Conservation (phyloP, 2,888 invertebrate genomes). For the Tenthredo livida region DNA sequence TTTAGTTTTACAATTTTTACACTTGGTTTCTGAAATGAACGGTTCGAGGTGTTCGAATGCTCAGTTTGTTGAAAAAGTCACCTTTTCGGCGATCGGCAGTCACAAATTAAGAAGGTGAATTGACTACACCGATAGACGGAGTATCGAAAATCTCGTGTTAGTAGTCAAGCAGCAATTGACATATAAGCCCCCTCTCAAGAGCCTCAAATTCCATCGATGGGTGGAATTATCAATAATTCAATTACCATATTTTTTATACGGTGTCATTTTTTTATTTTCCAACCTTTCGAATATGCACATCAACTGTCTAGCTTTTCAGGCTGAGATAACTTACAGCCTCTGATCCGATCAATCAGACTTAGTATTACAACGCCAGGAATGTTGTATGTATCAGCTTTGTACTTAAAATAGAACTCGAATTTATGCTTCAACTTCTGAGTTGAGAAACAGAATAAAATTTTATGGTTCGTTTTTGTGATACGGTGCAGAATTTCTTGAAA, state of each 20-base stretch:
- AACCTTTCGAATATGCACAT: not conserved
- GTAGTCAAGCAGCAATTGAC: not conserved
- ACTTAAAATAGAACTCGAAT: slow-evolving; percentile 9
- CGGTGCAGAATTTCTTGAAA: not conserved
- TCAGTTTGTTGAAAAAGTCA: not conserved
- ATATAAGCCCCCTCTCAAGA: not conserved
- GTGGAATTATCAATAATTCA: not conserved
- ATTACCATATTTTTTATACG: slow-evolving; percentile 1
- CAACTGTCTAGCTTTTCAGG: not conserved
- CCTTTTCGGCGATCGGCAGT: not conserved
- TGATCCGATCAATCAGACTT: not conserved
- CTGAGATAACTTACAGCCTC: not conserved
- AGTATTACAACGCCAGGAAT: not conserved
- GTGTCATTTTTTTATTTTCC: not conserved
- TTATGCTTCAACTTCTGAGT: not conserved
- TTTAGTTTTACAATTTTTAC: not conserved
- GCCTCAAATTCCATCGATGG: not conserved
- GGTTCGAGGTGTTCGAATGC: not conserved
- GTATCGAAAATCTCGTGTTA: not conserved
- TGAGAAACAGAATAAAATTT: not conserved
- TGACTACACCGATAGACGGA: not conserved
- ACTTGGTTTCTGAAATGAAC: not conserved
- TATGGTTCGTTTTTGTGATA: not conserved
- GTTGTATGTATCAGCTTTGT: slow-evolving; percentile 17
- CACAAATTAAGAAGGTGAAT: not conserved